Evolutionary conservation across 2,113 vertebrate species (phyloP), one percentile per base, ranked within the genome.

Genomic region (Erythrolamprus reginae): DNA sequence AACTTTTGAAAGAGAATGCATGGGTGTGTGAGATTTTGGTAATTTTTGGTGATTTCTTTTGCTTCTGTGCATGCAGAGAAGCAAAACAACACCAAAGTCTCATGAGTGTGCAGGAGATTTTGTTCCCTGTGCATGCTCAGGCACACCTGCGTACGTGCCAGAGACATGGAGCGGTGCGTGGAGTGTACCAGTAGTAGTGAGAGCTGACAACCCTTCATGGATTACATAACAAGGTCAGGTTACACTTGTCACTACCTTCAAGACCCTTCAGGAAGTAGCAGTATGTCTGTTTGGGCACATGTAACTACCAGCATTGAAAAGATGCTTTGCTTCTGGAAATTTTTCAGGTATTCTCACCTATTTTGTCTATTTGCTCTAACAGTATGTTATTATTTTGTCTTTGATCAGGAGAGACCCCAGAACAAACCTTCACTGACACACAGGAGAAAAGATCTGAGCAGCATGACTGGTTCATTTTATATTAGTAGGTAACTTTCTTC

Each of bases 381-480:
- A 3, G 87, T 90, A 42, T 65, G 2, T 91, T 33, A 10, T 84
- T 3, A 45, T 56, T 56, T 90, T 58, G 56, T 24, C 2, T 47
- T 89, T 45, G 84, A 56, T 42, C 92, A 85, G 21, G 88, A 94
- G 56, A 86, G 91, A 26, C 51, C 88, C 28, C 26, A 95, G 93
- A 61, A 89, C 48, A 28, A 45, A 84, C 4, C 51, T 6, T 91
- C 45, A 86, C 0, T 3, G 2, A 86, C 89, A 19, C 4, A 56
- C 15, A 86, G 0, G 83, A 89, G 87, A 21, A 61, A 5, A 56
- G 19, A 33, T 82, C 5, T 23, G 77, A 92, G 1, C 91, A 94
- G 77, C 65, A 93, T 96, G 94, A 96, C 50, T 90, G 94, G 88
- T 56, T 90, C 92, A 1, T n/a, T 86, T 90, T 70, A 90, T 17